Percentiles rank a stretch among this genome's conserved stretches.
phyloP scores from a whole-genome alignment of 2,888 invertebrate genomes.

The Thelaira solivaga region DNA sequence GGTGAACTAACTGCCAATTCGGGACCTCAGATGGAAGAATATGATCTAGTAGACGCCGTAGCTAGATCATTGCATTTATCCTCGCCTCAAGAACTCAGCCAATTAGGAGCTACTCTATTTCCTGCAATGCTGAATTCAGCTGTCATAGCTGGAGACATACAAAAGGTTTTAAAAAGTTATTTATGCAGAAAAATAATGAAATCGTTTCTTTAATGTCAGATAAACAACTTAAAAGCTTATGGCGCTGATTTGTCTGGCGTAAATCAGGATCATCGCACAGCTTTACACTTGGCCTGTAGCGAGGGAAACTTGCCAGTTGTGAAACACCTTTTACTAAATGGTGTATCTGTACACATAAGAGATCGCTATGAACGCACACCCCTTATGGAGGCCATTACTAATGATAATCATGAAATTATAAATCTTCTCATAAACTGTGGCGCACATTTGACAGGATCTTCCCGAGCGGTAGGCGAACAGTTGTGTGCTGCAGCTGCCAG shows the following conservation, averaged over 20 bases:
- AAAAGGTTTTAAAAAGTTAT: constrained; percentile 78
- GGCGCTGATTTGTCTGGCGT: constrained; percentile 86
- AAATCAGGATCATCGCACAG: constrained; percentile 86
- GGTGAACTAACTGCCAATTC: constrained; percentile 84
- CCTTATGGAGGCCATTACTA: constrained; percentile 83
- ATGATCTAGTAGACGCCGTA: constrained; percentile 80
- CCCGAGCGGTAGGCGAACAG: constrained; percentile 81
- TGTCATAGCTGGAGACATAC: constrained; percentile 79
- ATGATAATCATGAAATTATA: constrained; percentile 82
- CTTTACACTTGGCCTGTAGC: constrained; percentile 88
- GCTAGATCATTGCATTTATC: constrained; percentile 80
- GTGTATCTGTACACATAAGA: constrained; percentile 89
- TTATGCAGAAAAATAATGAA: too few relatives aligned
- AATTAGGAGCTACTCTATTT: constrained; percentile 81
- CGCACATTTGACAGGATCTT: constrained; percentile 82
- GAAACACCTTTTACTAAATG: constrained; percentile 85
- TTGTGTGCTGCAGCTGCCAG: constrained; percentile 82
- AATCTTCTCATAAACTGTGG: constrained; percentile 84
- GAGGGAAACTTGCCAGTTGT: constrained; percentile 84
- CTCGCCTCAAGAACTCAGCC: constrained; percentile 79
- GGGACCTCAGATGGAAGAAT: constrained; percentile 75
- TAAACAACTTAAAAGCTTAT: constrained; percentile 76
- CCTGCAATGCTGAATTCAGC: constrained; percentile 85
- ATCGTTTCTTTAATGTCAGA: constrained; percentile 60
- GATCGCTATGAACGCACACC: constrained; percentile 85